These are phyloP conservation scores for Cepaea hortensis DNA, from an alignment of 2,888 invertebrate genomes.

Conservation along the genomic window DNA sequence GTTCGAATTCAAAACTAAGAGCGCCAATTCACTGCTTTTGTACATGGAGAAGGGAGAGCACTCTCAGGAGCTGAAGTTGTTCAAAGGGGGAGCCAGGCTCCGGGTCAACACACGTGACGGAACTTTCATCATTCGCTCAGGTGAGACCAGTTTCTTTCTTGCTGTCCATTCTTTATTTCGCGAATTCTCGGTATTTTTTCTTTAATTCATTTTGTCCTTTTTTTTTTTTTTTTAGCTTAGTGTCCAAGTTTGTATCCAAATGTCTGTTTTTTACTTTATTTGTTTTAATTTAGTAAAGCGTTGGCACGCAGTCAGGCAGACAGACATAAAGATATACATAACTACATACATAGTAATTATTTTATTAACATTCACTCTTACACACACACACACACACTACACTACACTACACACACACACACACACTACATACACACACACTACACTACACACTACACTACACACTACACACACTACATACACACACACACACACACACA, in stretches of 20 bases:
- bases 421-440: too few species aligned
- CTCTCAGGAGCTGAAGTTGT: slow-evolving; percentile 94
- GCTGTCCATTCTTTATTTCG: neutral
- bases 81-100: slow-evolving; percentile 90
- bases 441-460: too few species aligned
- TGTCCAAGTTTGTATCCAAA: neutral
- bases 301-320: neutral
- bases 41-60: slow-evolving; percentile 95
- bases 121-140: slow-evolving; percentile 87
- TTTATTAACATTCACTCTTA: too few species aligned
- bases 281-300: neutral
- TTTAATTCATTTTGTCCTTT: too few species aligned
- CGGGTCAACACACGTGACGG: slow-evolving; percentile 94
- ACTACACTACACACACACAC: too few species aligned
- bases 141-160: slow-evolving; percentile 77
- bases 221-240: too few species aligned
- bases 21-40: slow-evolving; percentile 90
- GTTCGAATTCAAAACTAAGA: slow-evolving; percentile 95
- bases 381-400: too few species aligned
- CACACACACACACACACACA: too few species aligned
- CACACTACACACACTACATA: too few species aligned
- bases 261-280: neutral
- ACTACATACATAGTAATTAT: too few species aligned
- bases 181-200: too few species aligned
- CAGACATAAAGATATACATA: too few species aligned